Base-by-base conservation (phyloP, 2,113 vertebrate species). In the Sebastes fasciatus region DNA sequence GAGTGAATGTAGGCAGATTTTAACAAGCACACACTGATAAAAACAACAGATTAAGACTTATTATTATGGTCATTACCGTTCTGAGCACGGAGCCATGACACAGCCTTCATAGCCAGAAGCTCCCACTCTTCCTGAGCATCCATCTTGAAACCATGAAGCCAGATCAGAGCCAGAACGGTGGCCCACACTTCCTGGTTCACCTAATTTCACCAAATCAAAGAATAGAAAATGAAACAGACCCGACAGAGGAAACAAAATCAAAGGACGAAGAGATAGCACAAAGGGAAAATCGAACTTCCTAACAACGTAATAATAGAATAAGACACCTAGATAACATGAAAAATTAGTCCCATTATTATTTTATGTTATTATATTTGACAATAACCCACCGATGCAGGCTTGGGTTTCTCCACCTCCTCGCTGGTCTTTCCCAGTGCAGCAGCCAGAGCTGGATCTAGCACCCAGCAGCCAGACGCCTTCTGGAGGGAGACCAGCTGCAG, bases 391-490 rank as follows among this genome's bases (percentile, higher is more conserved):
- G 73, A 2, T 1, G 72, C 11, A 75, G 95, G 93, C 4, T 86
- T 83, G 43, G 62, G 23, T 23, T 86, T 87, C 1, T 34, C 46
- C 21, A 95, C 57, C 40, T 95, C 94, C 63, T 91, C 9, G 8
- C 86, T 85, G n/a, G 73, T 94, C 85, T 90, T 79, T 23, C 80
- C 89, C 26, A 96, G 84, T 6, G 91, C 67, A 21, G 76, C 12
- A 48, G 93, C 94, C 83, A 96, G 81, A 52, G 14, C 61, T 69
- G 92, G 70, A 63, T 91, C 86, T 1, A 95, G 88, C 64, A 84
- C 52, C 96, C 96, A 97, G 72, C 93, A 94, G n/a, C 96, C 96
- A 40, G 94, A 89, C 4, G 96, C 96, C 61, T 94, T 95, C 88
- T 97, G 96, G 21, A 96, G 94, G 8, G 88, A 87, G 42, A 97